Conservation (phyloP, 2,888 invertebrate species). For the Nomada goodeniana region DNA sequence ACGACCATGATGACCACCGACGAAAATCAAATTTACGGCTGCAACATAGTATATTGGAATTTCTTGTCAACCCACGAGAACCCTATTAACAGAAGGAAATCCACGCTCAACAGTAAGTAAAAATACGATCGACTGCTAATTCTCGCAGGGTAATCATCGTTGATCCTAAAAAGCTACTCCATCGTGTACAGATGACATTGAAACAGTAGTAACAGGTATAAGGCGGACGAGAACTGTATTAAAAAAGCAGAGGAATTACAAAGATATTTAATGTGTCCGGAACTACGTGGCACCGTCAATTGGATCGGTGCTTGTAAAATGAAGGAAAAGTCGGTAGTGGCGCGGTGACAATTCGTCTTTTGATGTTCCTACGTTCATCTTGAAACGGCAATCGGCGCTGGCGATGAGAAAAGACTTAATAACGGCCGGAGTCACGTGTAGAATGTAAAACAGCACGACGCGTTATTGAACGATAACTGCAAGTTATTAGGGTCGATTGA, state of each 20-base stretch:
- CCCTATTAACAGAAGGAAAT: constrained; percentile 33
- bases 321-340: constrained; percentile 32
- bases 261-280: not conserved
- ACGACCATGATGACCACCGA: constrained; percentile 59
- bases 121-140: not conserved
- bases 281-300: not conserved
- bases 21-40: constrained; percentile 51
- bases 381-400: constrained; percentile 49
- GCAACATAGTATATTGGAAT: constrained; percentile 63
- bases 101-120: constrained; percentile 46
- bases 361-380: constrained; percentile 51
- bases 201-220: not conserved
- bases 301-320: constrained; percentile 7
- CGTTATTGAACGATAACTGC: constrained; percentile 76
- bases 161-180: not conserved
- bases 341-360: constrained; percentile 38
- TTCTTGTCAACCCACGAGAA: constrained; percentile 54
- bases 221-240: not conserved
- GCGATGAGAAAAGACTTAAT: constrained; percentile 63
- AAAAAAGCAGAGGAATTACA: not conserved
- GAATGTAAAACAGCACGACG: constrained; percentile 71
- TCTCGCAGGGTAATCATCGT: not conserved
- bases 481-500: constrained; percentile 80
- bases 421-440: constrained; percentile 60
- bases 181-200: not conserved